Evolutionary conservation across 2,113 vertebrate species (phyloP).

Genomic region (Dendropsophus ebraccatus): DNA sequence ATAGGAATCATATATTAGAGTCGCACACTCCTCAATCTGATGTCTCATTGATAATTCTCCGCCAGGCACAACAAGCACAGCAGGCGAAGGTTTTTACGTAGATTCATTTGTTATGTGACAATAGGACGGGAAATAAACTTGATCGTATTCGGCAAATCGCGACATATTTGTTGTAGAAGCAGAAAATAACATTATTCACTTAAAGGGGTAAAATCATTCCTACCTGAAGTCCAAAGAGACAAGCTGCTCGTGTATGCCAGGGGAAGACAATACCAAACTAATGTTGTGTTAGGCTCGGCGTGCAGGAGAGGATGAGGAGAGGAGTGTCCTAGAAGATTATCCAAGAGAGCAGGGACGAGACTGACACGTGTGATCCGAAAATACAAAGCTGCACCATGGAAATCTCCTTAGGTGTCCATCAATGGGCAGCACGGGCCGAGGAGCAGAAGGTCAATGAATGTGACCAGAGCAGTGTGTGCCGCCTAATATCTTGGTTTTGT

Average conservation of each 20-base stretch:
- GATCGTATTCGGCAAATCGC: not conserved
- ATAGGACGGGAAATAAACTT: too few relatives aligned
- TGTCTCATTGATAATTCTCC: not conserved
- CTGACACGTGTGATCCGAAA: conserved; percentile 44
- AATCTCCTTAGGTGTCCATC: conserved; percentile 48
- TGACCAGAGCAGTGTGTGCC: not conserved
- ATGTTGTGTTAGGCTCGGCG: not conserved
- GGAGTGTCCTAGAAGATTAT: conserved; percentile 49
- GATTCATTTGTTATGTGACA: not conserved
- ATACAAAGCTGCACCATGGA: conserved; percentile 46
- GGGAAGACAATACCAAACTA: not conserved
- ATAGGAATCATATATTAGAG: not conserved
- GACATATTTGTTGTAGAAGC: not conserved
- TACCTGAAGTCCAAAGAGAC: conserved; percentile 38
- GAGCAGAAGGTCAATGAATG: conserved; percentile 44
- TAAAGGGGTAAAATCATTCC: not conserved
- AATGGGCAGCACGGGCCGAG: not conserved
- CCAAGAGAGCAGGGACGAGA: conserved; percentile 14
- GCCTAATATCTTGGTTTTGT: not conserved
- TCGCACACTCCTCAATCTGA: not conserved
- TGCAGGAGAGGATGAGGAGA: conserved; percentile 9
- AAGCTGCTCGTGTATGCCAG: conserved; percentile 16
- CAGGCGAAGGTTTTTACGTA: not conserved
- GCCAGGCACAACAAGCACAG: not conserved
- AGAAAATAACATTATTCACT: not conserved